Evolutionary conservation across 2,797 vertebrate species (phyloP).

Genomic region (Harpagifer antarcticus): DNA sequence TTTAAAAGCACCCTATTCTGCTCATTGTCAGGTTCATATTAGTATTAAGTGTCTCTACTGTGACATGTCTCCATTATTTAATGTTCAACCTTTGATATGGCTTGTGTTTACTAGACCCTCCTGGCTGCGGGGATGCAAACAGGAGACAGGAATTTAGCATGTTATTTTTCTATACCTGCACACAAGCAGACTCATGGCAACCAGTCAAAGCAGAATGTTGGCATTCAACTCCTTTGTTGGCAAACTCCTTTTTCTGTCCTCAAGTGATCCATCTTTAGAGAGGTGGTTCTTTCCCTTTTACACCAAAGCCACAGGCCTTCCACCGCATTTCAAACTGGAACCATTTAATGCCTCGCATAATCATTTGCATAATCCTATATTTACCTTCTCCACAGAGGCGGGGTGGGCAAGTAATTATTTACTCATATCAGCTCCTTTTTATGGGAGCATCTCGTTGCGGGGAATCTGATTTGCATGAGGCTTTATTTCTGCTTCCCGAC

Average conservation of each 20-base stretch:
- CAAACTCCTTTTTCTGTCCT: conserved; percentile 27
- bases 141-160: conserved; percentile 2
- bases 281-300: conserved; percentile 36
- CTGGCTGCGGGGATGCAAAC: conserved; percentile 15
- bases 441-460: conserved; percentile 25
- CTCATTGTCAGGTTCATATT: too few relatives aligned
- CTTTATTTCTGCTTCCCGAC: conserved; percentile 24
- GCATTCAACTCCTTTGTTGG: conserved; percentile 48
- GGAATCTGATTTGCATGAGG: conserved; percentile 39
- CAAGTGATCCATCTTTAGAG: conserved; percentile 56
- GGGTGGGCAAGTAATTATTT: conserved; percentile 55
- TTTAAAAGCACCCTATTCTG: too few relatives aligned
- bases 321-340: conserved; percentile 58
- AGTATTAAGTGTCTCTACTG: too few relatives aligned
- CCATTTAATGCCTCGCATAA: conserved; percentile 52
- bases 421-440: conserved; percentile 52
- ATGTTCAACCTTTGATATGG: background rate
- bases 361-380: conserved; percentile 65
- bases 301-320: conserved; percentile 46
- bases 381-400: conserved; percentile 41
- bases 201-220: conserved; percentile 32
- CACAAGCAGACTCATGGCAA: conserved; percentile 1
- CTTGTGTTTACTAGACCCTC: conserved; percentile 13
- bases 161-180: conserved; percentile 1
- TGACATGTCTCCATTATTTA: too few relatives aligned